phyloP scores from a whole-genome alignment of 35 echinoderm and acorn worm species.

The Hemicentrotus pulcherrimus region DNA sequence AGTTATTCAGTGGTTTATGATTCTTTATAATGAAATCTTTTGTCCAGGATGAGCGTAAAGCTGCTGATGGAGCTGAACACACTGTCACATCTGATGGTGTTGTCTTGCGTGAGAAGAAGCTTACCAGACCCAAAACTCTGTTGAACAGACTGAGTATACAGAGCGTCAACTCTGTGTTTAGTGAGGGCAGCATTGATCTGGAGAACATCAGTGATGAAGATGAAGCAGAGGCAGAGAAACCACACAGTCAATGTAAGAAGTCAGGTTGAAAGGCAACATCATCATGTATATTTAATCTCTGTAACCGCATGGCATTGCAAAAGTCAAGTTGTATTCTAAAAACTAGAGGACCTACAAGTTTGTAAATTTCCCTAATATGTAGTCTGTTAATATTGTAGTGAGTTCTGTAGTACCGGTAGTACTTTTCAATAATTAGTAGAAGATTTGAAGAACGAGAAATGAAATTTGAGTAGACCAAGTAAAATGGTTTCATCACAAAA shows the following conservation, averaged over 20 bases:
- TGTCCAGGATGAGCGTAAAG: constrained; percentile 33
- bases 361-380: no score
- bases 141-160: constrained; percentile 36
- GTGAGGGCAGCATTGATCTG: constrained; percentile 42
- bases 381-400: no score
- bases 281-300: not conserved
- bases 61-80: constrained; percentile 42
- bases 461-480: no score
- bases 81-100: not conserved
- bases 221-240: constrained; percentile 21
- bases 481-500: no score
- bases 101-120: constrained; percentile 44
- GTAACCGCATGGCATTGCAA: not conserved
- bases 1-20: no score
- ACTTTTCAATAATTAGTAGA: no score
- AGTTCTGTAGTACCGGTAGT: no score
- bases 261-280: not conserved
- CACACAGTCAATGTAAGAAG: not conserved
- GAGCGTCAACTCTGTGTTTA: constrained; percentile 23
- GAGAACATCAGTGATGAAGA: constrained; percentile 45
- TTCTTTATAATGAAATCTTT: not conserved
- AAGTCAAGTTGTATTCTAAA: not conserved
- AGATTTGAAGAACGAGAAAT: no score
- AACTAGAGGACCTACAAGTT: no score
- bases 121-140: not conserved